Conservation (phyloP, 2,113 vertebrate species). For the Gnathonemus echidnorhynchus region DNA sequence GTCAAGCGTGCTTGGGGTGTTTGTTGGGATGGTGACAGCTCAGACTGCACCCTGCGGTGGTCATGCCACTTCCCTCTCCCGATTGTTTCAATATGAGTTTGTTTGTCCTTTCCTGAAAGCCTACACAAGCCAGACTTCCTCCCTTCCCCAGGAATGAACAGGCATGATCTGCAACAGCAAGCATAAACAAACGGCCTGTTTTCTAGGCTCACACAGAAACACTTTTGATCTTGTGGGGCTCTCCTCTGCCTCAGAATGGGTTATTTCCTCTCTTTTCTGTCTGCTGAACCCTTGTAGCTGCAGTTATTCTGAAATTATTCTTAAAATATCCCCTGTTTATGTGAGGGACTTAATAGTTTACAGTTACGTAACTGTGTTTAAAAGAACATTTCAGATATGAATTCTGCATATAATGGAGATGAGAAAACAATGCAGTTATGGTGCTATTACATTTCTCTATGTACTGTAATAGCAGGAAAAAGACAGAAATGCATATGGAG, state of each 20-base stretch:
- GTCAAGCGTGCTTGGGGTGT: constrained; percentile 47
- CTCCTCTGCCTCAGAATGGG: constrained; percentile 19
- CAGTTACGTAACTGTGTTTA: background rate
- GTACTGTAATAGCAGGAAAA: background rate
- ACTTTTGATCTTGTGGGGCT: constrained; percentile 29
- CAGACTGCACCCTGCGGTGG: constrained; percentile 32
- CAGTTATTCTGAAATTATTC: background rate
- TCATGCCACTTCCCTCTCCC: constrained; percentile 26
- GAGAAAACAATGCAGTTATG: background rate
- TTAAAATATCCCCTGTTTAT: constrained; percentile 5
- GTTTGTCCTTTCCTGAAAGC: constrained; percentile 49
- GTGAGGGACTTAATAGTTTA: background rate
- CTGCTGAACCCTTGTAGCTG: background rate
- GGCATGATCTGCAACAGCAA: constrained; percentile 38
- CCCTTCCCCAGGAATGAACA: constrained; percentile 35
- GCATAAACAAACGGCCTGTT: constrained; percentile 52
- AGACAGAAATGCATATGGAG: background rate
- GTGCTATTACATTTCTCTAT: background rate
- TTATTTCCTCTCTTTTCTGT: background rate
- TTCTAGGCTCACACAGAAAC: constrained; percentile 19
- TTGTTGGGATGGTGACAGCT: constrained; percentile 44
- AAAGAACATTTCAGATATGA: background rate
- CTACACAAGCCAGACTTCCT: constrained; percentile 59
- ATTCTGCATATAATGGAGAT: background rate
- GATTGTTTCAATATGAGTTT: constrained; percentile 64